Evolutionary conservation across 2,797 vertebrate genomes (phyloP).

Genomic region (Smutsia temminckii): DNA sequence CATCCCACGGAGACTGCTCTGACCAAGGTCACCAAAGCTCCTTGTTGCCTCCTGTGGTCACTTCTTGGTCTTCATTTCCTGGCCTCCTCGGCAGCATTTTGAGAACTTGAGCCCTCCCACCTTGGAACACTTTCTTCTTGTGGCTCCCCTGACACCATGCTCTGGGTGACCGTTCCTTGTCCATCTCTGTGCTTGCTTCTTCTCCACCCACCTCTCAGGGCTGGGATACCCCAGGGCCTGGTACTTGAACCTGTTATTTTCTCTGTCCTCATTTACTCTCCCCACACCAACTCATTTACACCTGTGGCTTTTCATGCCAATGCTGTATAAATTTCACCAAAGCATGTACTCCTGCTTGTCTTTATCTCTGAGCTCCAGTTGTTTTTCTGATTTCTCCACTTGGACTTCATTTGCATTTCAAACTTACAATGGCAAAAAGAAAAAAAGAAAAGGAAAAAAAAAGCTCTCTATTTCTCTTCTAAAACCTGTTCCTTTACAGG

Average conservation of each 20-base stretch:
- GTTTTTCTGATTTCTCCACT: not conserved
- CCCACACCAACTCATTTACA: not conserved
- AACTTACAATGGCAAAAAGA: not conserved
- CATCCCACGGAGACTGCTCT: not conserved
- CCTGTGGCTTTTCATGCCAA: not conserved
- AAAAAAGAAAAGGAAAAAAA: not conserved
- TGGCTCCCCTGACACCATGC: not conserved
- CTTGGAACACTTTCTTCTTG: not conserved
- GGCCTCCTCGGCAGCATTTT: not conserved
- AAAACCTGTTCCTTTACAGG: not conserved
- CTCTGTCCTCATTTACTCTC: not conserved
- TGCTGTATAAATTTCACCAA: not conserved
- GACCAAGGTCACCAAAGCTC: not conserved
- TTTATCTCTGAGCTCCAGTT: not conserved
- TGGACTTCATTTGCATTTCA: not conserved
- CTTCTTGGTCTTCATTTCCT: not conserved
- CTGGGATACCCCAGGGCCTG: not conserved
- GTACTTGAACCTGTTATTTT: no score
- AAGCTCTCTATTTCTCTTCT: not conserved
- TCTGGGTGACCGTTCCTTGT: fast-evolving
- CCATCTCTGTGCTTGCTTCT: not conserved
- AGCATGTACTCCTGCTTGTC: not conserved
- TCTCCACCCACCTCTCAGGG: not conserved
- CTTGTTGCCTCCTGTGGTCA: not conserved
- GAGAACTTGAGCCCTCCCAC: not conserved